A percentile compares a stretch with the other conserved stretches of the same genome.
Conservation (phyloP, 2,797 vertebrate genomes). For the Poeciliopsis gracilis region DNA sequence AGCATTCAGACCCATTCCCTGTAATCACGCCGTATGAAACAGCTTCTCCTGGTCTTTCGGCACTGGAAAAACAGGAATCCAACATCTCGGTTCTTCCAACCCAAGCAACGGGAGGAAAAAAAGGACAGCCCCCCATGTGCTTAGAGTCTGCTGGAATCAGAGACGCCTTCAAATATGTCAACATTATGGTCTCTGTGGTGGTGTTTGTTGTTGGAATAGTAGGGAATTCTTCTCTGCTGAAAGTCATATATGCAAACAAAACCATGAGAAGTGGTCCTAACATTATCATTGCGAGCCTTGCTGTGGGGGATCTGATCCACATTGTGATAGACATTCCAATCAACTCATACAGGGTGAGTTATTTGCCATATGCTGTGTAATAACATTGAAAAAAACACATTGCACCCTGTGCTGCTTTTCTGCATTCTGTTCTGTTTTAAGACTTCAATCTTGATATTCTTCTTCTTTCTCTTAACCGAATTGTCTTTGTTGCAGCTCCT, state of each 20-base stretch:
- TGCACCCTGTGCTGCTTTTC: neutral
- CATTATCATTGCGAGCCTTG: conserved; percentile 90
- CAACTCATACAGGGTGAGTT: conserved; percentile 90
- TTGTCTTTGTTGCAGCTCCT: conserved; percentile 82
- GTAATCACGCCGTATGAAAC: conserved; percentile 50
- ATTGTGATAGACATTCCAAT: conserved; percentile 92
- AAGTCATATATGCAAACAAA: conserved; percentile 92
- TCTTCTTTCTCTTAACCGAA: conserved; percentile 18
- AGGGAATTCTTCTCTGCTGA: conserved; percentile 88
- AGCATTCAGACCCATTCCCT: conserved; percentile 48
- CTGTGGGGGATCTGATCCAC: conserved; percentile 90
- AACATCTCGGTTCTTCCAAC: conserved; percentile 63
- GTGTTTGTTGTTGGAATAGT: conserved; percentile 90
- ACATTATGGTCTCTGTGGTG: conserved; percentile 84
- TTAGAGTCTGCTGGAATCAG: conserved; percentile 78
- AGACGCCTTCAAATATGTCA: conserved; percentile 90
- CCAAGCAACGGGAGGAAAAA: conserved; percentile 47
- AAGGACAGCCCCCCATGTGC: conserved; percentile 79
- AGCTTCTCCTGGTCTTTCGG: conserved; percentile 47
- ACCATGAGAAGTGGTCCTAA: conserved; percentile 92
- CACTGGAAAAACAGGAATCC: conserved; percentile 52
- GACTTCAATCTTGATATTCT: conserved; percentile 37
- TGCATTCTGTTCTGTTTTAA: conserved; percentile 24
- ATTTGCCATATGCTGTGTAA: conserved; percentile 19
- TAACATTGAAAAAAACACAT: conserved; percentile 31